Evolutionary conservation across 2,113 vertebrate genomes (phyloP), one percentile per base, ranked within the genome.

Genomic region (Clarias macrocephalus): DNA sequence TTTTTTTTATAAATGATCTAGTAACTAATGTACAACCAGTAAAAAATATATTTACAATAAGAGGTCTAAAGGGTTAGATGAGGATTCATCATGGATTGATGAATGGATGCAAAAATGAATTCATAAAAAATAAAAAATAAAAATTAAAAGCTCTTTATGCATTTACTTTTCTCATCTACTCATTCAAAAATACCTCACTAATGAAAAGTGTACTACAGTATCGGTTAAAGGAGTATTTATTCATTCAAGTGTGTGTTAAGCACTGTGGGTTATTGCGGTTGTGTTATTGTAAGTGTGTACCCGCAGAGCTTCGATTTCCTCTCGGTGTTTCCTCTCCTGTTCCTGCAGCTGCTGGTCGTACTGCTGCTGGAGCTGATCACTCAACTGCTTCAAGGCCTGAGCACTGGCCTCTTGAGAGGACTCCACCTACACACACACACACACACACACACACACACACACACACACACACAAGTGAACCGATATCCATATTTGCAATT

Each of bases 301-400:
- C 93, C 98, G 94, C 12, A 99, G 95, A 0, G 93, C 95, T 93
- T 98, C 96, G 60, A 96, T 96, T 93, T 99, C 97, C 0, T 96
- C 94, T 19, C 92, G 93, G 94, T 98, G 97, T 82, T 93, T 96
- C 88, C 56, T 92, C 82, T 97, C 96, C 85, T 97, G 96, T 85
- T 96, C 94, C 21, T 80, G 92, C 80, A 99, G 93, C 91, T 94
- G 95, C 30, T 97, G 96, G 18, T 98, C 95, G 0, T 96, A 96
- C 57, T 98, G 96, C 86, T 88, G 94, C 80, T 99, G 96, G 0
- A 99, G 94, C 88, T 95, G 97, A 86, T 87, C 93, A 30, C 97
- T 97, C 94, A 97, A 94, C 88, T 99, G 97, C 80, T 96, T 93
- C 93, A 99, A 92, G 8, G 95, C 96, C 91, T 95, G 95, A 0